Base-by-base conservation (phyloP, 1,140 invertebrate genomes). In the Ceratoteleas bidentatus region DNA sequence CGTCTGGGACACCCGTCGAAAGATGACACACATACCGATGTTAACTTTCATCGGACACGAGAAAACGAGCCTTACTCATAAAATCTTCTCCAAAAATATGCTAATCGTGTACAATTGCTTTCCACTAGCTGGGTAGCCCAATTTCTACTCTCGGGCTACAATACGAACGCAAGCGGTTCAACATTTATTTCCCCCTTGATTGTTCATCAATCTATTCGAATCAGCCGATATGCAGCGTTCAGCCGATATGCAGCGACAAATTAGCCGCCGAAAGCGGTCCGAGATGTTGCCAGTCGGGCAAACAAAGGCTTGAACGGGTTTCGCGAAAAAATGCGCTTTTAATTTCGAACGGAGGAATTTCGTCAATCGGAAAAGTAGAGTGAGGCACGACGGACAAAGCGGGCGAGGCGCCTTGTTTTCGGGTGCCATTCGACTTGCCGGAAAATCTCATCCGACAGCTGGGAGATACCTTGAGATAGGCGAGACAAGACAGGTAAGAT, bases 391-490 rank as follows among this genome's bases (percentile, higher is more conserved):
- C 50, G 49, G 62, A 68, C 11, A 53, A 49, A 68, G 60, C 36
- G 13, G 68, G 80, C 72, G 40, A 47, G 40, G 50, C 56, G 64
- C 66, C 78, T 81, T 76, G 77, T 80, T 80, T 81, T 79, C 68
- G 80, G 69, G 73, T 85, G 84, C 73, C 73, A 81, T 86, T 88
- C 86, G 85, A 81, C 61, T 87, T 86, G 86, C 76, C 74, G 80
- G 84, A 84, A n/a, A 88, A 88, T 88, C 87, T 87, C 86, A 88
- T 88, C 87, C 85, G 86, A 87, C 86, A 87, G 85, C 47, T 79
- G 40, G 49, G 65, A 85, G 87, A 85, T 87, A 87, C 82, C 62
- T 81, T 61, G 72, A 80, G 76, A 84, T 78, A 78, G 82, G 15
- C 58, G 49, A 77, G 82, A 84, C 77, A 57, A 84, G 82, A 66